phyloP scores from a whole-genome alignment of 2,113 vertebrate species.

The Onychostoma macrolepis region DNA sequence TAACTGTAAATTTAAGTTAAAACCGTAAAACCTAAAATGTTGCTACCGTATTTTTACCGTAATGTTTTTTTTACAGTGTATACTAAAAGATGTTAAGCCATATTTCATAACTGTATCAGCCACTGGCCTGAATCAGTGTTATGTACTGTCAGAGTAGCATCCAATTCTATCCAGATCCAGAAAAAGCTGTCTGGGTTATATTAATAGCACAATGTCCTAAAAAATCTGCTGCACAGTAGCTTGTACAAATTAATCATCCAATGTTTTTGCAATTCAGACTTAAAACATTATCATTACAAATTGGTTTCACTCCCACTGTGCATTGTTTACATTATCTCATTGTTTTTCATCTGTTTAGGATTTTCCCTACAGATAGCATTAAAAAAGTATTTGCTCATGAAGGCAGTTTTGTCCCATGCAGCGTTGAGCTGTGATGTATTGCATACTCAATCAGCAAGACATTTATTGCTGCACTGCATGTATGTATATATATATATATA shows the following conservation, averaged over 20 bases:
- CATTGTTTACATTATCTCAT: slow-evolving; percentile 22
- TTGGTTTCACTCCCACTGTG: background rate
- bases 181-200: background rate
- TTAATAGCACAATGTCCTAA: background rate
- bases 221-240: background rate
- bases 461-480: background rate
- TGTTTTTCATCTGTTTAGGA: slow-evolving; percentile 7
- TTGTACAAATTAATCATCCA: background rate
- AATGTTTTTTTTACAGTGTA: too few relatives aligned
- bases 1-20: too few relatives aligned
- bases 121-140: background rate
- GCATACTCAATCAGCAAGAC: slow-evolving; percentile 4
- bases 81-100: background rate
- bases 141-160: background rate
- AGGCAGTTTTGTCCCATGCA: background rate
- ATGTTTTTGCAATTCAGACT: background rate
- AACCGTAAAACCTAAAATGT: too few relatives aligned
- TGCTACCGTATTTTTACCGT: too few relatives aligned
- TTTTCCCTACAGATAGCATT: background rate
- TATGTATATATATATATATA: too few relatives aligned
- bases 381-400: background rate
- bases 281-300: background rate
- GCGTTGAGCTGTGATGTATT: background rate
- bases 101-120: background rate
- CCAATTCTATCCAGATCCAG: background rate